phyloP scores from a whole-genome alignment of 2,113 vertebrate genomes.

The Antigone vipio region DNA sequence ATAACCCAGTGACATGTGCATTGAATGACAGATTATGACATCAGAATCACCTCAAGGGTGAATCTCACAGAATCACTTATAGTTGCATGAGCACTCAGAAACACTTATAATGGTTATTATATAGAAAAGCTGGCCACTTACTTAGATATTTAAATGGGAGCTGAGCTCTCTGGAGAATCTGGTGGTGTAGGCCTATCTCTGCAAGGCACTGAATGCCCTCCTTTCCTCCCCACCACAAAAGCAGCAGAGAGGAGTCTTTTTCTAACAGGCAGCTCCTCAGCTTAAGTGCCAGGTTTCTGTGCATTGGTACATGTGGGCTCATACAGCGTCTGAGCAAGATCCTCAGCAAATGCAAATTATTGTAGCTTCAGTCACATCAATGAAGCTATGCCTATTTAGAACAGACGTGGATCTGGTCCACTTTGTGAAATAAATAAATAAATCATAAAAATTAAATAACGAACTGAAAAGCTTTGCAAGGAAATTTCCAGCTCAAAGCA shows the following conservation, averaged over 20 bases:
- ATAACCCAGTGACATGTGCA: neutral
- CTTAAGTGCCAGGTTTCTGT: neutral
- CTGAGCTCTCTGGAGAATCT: neutral
- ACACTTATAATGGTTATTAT: neutral
- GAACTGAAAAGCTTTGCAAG: neutral
- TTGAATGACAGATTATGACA: neutral
- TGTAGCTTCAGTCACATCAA: neutral
- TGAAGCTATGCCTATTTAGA: neutral
- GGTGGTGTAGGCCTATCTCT: neutral
- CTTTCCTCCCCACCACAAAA: neutral
- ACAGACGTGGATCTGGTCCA: neutral
- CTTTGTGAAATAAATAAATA: neutral
- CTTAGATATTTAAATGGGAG: neutral
- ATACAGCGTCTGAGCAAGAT: neutral
- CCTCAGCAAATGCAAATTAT: neutral
- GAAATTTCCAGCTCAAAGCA: conserved; percentile 49
- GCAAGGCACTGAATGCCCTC: neutral
- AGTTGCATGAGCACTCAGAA: neutral
- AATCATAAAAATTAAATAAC: neutral
- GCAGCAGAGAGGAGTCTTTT: neutral
- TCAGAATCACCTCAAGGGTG: neutral
- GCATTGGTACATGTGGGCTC: neutral
- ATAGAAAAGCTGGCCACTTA: neutral
- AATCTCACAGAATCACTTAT: neutral
- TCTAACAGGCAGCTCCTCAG: neutral